Conservation (phyloP, 2,888 invertebrate genomes). For the Cantharis nigra region DNA sequence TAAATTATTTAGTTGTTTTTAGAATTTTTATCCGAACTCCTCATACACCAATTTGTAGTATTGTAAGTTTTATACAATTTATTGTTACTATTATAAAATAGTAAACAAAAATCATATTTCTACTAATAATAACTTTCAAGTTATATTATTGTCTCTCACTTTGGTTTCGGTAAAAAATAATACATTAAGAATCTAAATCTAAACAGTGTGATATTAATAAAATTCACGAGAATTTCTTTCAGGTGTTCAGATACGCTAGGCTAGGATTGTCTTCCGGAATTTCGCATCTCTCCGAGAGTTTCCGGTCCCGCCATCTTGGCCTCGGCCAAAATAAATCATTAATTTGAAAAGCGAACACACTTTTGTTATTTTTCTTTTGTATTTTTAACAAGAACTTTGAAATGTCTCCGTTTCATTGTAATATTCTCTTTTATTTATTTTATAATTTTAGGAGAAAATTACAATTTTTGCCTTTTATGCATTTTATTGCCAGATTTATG, state of each 20-base stretch:
- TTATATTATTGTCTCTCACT: neutral
- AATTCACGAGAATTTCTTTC: conserved; percentile 21
- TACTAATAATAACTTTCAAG: too few relatives aligned
- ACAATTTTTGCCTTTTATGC: conserved; percentile 8
- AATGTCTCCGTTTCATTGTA: conserved; percentile 38
- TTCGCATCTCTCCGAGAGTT: conserved; percentile 35
- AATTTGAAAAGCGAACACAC: conserved; percentile 45
- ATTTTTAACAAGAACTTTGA: conserved; percentile 36
- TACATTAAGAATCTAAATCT: neutral
- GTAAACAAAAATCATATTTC: too few relatives aligned
- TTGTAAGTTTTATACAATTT: too few relatives aligned
- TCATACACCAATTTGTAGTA: too few relatives aligned
- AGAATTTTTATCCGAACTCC: too few relatives aligned
- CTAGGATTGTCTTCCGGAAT: conserved; percentile 31
- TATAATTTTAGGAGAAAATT: conserved; percentile 33
- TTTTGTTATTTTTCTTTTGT: conserved; percentile 33
- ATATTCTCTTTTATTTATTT: conserved; percentile 33
- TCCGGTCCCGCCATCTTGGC: conserved; percentile 41
- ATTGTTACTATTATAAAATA: too few relatives aligned
- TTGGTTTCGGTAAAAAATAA: neutral
- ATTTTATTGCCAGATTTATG: conserved; percentile 1
- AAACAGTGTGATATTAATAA: conserved; percentile 14
- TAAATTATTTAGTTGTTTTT: too few relatives aligned
- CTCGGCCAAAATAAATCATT: conserved; percentile 47
- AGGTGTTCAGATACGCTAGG: conserved; percentile 27